phyloP scores from a whole-genome alignment of 2,797 vertebrate species.

The Macropus fuliginosus region DNA sequence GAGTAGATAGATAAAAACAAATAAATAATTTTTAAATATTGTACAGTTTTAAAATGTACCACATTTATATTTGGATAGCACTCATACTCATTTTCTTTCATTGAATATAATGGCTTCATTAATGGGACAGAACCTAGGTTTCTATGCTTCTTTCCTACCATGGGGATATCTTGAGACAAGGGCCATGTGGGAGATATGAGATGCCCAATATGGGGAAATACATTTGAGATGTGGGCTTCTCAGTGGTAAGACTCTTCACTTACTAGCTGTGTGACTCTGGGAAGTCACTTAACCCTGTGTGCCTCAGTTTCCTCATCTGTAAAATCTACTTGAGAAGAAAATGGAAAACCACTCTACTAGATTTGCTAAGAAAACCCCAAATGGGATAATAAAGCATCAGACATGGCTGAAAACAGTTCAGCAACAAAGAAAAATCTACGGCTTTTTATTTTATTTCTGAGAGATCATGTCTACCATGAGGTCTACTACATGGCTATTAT shows the following conservation, averaged over 20 bases:
- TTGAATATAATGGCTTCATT: not conserved
- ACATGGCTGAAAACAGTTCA: not conserved
- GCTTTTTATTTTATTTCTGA: not conserved
- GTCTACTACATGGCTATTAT: not conserved
- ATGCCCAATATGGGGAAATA: not conserved
- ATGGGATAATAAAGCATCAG: not conserved
- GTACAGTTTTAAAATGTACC: not conserved
- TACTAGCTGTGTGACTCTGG: not conserved
- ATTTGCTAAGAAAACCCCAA: not conserved
- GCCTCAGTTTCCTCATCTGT: not conserved
- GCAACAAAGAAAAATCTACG: not conserved
- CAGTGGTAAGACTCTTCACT: not conserved
- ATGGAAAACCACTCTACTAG: not conserved
- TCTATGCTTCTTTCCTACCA: not conserved
- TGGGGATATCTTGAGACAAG: not conserved
- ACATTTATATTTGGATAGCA: not conserved
- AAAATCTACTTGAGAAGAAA: not conserved
- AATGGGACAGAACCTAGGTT: not conserved
- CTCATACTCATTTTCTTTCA: not conserved
- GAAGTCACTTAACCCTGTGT: not conserved
- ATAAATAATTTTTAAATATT: not conserved
- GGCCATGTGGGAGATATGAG: not conserved
- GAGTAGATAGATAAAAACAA: not conserved
- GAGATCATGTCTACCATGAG: not conserved
- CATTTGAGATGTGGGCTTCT: not conserved